Base-by-base conservation (phyloP, 2,888 invertebrate genomes). In the Argyra leucocephala region DNA sequence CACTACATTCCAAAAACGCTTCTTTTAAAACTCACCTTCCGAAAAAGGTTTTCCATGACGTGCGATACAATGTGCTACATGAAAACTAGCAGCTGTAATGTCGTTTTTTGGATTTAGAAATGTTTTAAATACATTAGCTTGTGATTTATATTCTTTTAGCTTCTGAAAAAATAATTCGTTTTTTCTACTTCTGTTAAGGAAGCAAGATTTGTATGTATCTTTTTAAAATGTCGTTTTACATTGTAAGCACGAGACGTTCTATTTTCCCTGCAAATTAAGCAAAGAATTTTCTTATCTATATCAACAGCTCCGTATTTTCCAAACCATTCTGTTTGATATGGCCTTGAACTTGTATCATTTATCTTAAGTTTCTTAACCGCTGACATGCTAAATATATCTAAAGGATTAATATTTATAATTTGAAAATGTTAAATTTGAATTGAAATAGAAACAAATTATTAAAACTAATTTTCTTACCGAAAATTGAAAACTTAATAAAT, bases 11-110 rank as follows among this genome's bases (percentile, higher is more conserved):
- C n/a, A n/a, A n/a, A n/a, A n/a, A n/a, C n/a, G n/a, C 26, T 26
- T 26, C 9, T 26, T 26, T 26, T 24, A 18, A 63, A 58, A 58
- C 22, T 63, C 58, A 21, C 63, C 63, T 48, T 58, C 63, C 58
- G 22, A 63, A 63, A 63, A 1, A 26, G 21, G 63, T 58, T 63
- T 63, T 58, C 63, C 63, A 31, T 63, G 31, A 3, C 26, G 58
- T 31, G 62, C 7, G 24, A 61, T 63, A 31, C 26, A 18, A 24
- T 12, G 58, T 24, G 58, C 21, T 31, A 63, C 63, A 58, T 63
- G 24, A 58, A 63, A 63, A 57, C 63, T 63, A 58, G 58, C 31
- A 58, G 58, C 21, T 58, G 26, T 26, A 31, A 63, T 22, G 1
- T 57, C 5, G 9, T 26, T 26, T n/a, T 57, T 57, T 6, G 10